phyloP scores from a whole-genome alignment of 2,113 vertebrate species.

The Cyphomyrus plagiostoma region DNA sequence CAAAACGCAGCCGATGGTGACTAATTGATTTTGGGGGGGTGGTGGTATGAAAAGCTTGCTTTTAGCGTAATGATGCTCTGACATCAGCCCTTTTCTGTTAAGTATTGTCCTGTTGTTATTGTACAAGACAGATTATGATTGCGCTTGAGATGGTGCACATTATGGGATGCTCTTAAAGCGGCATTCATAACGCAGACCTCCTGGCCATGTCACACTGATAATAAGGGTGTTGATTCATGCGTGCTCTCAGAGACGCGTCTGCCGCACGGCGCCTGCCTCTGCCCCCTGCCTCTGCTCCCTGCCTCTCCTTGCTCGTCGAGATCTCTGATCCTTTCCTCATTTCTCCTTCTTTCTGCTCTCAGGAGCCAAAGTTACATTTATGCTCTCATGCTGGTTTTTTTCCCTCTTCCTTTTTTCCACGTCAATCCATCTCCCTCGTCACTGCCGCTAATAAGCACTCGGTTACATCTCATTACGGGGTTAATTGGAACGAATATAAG shows the following conservation, averaged over 20 bases:
- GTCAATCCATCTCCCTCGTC: slow-evolving; percentile 77
- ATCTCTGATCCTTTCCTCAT: slow-evolving; percentile 34
- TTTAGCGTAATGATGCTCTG: slow-evolving; percentile 70
- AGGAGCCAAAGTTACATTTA: slow-evolving; percentile 76
- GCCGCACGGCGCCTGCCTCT: slow-evolving; percentile 44
- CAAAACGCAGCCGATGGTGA: slow-evolving; percentile 63
- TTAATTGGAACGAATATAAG: slow-evolving; percentile 88
- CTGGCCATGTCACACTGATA: slow-evolving; percentile 60
- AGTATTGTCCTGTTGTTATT: slow-evolving; percentile 72
- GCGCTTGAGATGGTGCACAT: slow-evolving; percentile 55
- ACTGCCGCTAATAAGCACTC: slow-evolving; percentile 78
- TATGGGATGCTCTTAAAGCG: slow-evolving; percentile 64
- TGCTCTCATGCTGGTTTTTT: slow-evolving; percentile 71
- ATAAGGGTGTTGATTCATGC: slow-evolving; percentile 68
- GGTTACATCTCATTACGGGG: slow-evolving; percentile 83
- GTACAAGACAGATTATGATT: slow-evolving; percentile 70
- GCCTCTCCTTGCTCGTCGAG: slow-evolving; percentile 60
- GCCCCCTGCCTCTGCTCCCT: slow-evolving; percentile 49
- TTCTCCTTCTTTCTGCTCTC: slow-evolving; percentile 50
- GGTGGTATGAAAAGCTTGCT: slow-evolving; percentile 49
- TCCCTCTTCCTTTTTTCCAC: slow-evolving; percentile 62
- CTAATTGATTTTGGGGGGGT: slow-evolving; percentile 47
- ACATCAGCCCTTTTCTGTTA: slow-evolving; percentile 63
- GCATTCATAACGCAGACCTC: slow-evolving; percentile 57
- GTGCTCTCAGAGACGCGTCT: slow-evolving; percentile 61